Percentiles rank a stretch among this genome's conserved stretches.
Evolutionary conservation across 2,113 vertebrate genomes (phyloP).

Genomic region (Perognathus longimembris): DNA sequence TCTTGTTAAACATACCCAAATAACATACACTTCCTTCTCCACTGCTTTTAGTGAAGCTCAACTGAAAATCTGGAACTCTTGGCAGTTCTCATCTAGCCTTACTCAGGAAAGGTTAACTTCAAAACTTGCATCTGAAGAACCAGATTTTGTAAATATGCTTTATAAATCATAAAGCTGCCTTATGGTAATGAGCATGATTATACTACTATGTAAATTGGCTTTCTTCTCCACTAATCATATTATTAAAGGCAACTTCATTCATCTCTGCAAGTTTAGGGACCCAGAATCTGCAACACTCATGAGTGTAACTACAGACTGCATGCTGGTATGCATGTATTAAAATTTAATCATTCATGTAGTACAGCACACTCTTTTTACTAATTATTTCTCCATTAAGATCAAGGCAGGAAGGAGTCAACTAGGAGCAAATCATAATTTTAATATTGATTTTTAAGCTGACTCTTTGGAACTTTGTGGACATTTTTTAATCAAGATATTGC

Average conservation of each 20-base stretch:
- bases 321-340: not conserved
- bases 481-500: slow-evolving; percentile 32
- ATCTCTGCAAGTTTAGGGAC: slow-evolving; percentile 48
- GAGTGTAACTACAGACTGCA: not conserved
- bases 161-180: slow-evolving; percentile 62
- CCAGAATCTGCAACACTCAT: slow-evolving; percentile 21
- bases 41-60: slow-evolving; percentile 41
- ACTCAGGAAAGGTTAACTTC: slow-evolving; percentile 63
- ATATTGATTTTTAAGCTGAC: slow-evolving; percentile 19
- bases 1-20: slow-evolving; percentile 25
- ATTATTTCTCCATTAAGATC: slow-evolving; percentile 47
- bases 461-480: not conserved
- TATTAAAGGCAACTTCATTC: slow-evolving; percentile 72
- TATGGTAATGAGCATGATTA: slow-evolving; percentile 68
- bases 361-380: not conserved
- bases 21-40: not conserved
- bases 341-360: not conserved
- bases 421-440: not conserved
- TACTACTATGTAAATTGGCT: slow-evolving; percentile 71
- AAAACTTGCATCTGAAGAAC: slow-evolving; percentile 46
- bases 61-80: not conserved
- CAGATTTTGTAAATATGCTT: slow-evolving; percentile 69
- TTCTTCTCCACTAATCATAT: slow-evolving; percentile 72
- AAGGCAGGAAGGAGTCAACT: slow-evolving; percentile 11
- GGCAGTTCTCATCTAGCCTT: not conserved